Conservation (phyloP, 2,113 vertebrate genomes). For the Malurus melanocephalus region DNA sequence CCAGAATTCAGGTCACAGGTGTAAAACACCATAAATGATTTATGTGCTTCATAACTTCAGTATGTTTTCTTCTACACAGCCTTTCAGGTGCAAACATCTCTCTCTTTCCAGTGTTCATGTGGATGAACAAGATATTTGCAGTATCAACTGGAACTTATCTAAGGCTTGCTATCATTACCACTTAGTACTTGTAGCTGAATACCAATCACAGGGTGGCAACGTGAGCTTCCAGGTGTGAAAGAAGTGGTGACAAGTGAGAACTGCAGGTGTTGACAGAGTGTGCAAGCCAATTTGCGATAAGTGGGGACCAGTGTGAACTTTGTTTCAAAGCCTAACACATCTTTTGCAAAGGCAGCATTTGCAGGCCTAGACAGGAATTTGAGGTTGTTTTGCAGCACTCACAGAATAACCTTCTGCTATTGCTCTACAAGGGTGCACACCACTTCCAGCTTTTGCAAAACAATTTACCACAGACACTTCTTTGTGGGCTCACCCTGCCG, state of each 20-base stretch:
- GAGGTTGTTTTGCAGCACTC: constrained; percentile 27
- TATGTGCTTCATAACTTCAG: not conserved
- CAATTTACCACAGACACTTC: not conserved
- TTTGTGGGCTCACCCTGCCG: not conserved
- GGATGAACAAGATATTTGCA: not conserved
- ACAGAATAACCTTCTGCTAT: not conserved
- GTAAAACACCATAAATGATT: not conserved
- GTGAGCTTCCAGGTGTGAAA: constrained; percentile 19
- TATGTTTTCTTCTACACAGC: not conserved
- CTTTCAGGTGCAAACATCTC: not conserved
- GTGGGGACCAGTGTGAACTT: not conserved
- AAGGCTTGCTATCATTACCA: not conserved
- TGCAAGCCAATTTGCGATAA: not conserved
- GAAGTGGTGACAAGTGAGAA: not conserved
- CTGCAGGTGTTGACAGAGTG: not conserved
- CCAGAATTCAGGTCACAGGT: not conserved
- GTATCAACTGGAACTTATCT: not conserved
- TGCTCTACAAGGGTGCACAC: not conserved
- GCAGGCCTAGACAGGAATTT: not conserved
- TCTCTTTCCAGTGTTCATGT: not conserved
- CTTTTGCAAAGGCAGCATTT: constrained; percentile 3
- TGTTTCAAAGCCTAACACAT: not conserved
- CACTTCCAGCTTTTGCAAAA: constrained; percentile 10
- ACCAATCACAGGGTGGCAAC: not conserved
- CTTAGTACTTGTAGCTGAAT: not conserved